Conservation (phyloP, 2,797 vertebrate species). For the Pseudocheirus occidentalis region DNA sequence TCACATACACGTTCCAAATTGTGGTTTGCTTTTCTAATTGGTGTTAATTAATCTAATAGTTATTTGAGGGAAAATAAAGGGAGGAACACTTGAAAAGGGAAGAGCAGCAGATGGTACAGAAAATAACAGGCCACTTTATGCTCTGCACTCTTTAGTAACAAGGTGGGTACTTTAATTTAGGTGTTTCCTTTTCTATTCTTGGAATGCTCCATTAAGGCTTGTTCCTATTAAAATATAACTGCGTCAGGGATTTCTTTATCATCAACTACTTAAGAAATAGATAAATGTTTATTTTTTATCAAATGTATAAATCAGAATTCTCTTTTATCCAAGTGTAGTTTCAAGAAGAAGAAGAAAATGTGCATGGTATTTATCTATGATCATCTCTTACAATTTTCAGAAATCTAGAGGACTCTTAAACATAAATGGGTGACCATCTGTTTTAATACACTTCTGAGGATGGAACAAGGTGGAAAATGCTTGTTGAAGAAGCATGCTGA, state of each 20-base stretch:
- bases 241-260: background rate
- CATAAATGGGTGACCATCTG: background rate
- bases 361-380: background rate
- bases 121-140: background rate
- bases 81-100: background rate
- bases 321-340: background rate
- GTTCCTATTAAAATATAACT: background rate
- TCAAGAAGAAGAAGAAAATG: background rate
- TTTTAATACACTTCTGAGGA: no score
- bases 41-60: background rate
- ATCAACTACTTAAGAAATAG: background rate
- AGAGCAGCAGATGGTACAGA: background rate
- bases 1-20: background rate
- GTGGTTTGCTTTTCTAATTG: slow-evolving; percentile 4
- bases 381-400: background rate
- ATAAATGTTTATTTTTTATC: background rate
- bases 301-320: background rate
- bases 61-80: slow-evolving; percentile 28
- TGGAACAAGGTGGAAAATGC: background rate
- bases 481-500: background rate
- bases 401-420: background rate
- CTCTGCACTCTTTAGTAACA: background rate
- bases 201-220: background rate
- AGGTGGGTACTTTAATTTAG: background rate
- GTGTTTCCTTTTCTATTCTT: background rate